Evolutionary conservation across 1,140 invertebrate species (phyloP).

Genomic region (Meteorus sp.): DNA sequence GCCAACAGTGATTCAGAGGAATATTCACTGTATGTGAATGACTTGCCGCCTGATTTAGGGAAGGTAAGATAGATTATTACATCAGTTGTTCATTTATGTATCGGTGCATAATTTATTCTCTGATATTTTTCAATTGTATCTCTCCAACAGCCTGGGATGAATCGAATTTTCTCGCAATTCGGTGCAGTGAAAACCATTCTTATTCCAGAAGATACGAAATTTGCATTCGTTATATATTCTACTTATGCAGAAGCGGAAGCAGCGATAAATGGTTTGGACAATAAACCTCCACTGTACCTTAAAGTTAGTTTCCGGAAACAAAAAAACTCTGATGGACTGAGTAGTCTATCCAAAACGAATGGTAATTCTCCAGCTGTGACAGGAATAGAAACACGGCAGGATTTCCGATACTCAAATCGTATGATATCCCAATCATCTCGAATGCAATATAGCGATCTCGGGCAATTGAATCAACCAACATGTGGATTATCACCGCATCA

Average conservation of each 20-base stretch:
- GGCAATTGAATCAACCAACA: too few relatives aligned
- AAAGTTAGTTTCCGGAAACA: conserved; percentile 36
- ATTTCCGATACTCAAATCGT: too few relatives aligned
- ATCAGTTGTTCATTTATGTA: background rate
- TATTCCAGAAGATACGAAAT: conserved; percentile 27
- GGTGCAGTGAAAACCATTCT: conserved; percentile 37
- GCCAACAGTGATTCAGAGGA: conserved; percentile 13
- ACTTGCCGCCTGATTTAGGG: conserved; percentile 42
- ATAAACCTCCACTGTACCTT: conserved; percentile 36
- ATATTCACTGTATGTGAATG: conserved; percentile 36
- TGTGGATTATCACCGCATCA: background rate
- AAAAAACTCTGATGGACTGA: background rate
- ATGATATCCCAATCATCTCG: too few relatives aligned
- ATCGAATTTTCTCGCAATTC: conserved; percentile 41
- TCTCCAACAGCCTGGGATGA: conserved; percentile 36
- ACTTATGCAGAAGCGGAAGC: conserved; percentile 41
- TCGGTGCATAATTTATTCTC: background rate
- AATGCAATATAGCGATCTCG: too few relatives aligned
- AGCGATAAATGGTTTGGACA: conserved; percentile 38
- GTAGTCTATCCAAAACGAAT: background rate
- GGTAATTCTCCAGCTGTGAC: background rate
- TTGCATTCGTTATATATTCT: conserved; percentile 42
- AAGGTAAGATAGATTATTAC: conserved; percentile 35
- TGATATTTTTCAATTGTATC: conserved; percentile 12
- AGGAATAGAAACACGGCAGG: too few relatives aligned